phyloP scores from a whole-genome alignment of 2,113 vertebrate genomes.

The Pygoscelis antarcticus region DNA sequence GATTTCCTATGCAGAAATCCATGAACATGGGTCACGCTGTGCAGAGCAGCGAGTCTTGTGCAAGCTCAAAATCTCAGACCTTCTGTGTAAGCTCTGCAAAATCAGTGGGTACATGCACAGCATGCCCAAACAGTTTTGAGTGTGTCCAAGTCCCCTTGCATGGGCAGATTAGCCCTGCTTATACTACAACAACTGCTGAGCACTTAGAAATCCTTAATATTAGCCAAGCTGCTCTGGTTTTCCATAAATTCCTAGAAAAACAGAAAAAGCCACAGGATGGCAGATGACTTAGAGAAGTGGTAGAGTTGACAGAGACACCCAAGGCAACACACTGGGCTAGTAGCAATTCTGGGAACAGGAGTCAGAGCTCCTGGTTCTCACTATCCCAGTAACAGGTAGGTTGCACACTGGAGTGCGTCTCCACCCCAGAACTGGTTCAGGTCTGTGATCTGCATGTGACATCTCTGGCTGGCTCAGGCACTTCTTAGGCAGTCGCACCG shows the following conservation, averaged over 20 bases:
- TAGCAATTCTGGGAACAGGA: not conserved
- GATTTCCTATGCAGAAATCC: not conserved
- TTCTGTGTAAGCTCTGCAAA: not conserved
- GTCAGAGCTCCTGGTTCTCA: not conserved
- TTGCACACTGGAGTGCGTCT: not conserved
- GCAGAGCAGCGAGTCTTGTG: not conserved
- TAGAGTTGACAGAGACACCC: not conserved
- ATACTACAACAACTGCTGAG: not conserved
- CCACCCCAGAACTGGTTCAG: not conserved
- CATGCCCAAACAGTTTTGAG: not conserved
- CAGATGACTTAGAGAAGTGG: not conserved
- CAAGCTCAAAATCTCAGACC: not conserved
- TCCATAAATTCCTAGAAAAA: not conserved
- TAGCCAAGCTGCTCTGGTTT: not conserved
- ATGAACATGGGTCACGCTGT: not conserved
- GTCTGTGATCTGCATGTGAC: not conserved
- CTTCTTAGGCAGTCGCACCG: fast-evolving
- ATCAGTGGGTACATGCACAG: not conserved
- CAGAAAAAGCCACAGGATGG: not conserved
- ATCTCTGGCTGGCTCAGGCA: not conserved
- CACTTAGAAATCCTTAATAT: not conserved
- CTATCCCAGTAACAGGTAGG: not conserved
- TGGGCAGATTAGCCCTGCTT: not conserved
- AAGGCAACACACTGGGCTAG: not conserved
- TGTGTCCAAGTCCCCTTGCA: not conserved